Evolutionary conservation across 2,797 vertebrate species (phyloP).

Genomic region (Labeo calbasu): DNA sequence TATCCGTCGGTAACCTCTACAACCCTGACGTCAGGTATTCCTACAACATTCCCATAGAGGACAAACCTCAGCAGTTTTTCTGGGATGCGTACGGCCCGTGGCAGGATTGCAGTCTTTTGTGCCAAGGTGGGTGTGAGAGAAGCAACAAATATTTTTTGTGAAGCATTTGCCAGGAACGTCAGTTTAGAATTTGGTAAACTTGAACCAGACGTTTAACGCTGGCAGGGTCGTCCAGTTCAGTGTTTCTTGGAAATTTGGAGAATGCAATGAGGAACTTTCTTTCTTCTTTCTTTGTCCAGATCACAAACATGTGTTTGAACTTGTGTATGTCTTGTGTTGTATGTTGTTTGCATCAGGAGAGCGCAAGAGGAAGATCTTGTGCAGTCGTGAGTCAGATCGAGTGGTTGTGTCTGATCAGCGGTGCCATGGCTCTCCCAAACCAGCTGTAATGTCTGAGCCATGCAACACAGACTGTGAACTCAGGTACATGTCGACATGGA

Average conservation of each 20-base stretch:
- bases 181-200: conserved; percentile 37
- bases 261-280: conserved; percentile 1
- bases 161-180: conserved; percentile 21
- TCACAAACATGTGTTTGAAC: conserved; percentile 27
- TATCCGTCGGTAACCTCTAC: conserved; percentile 95
- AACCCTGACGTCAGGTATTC: conserved; percentile 96
- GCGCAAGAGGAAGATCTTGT: conserved; percentile 87
- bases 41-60: conserved; percentile 96
- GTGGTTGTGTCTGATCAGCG: conserved; percentile 95
- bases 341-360: conserved; percentile 79
- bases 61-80: conserved; percentile 92
- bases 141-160: conserved; percentile 8
- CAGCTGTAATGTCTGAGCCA: conserved; percentile 83
- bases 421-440: conserved; percentile 85
- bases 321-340: conserved; percentile 10
- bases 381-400: conserved; percentile 91
- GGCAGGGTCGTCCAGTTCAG: conserved; percentile 25
- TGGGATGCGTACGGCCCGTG: conserved; percentile 94
- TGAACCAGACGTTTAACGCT: conserved; percentile 26
- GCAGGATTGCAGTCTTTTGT: conserved; percentile 93
- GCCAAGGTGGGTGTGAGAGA: conserved; percentile 86
- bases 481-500: conserved; percentile 76
- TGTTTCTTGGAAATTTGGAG: conserved; percentile 8
- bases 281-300: conserved; percentile 17
- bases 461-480: conserved; percentile 95